phyloP scores from a whole-genome alignment of 2,888 invertebrate species.

The Hypsopygia costalis region DNA sequence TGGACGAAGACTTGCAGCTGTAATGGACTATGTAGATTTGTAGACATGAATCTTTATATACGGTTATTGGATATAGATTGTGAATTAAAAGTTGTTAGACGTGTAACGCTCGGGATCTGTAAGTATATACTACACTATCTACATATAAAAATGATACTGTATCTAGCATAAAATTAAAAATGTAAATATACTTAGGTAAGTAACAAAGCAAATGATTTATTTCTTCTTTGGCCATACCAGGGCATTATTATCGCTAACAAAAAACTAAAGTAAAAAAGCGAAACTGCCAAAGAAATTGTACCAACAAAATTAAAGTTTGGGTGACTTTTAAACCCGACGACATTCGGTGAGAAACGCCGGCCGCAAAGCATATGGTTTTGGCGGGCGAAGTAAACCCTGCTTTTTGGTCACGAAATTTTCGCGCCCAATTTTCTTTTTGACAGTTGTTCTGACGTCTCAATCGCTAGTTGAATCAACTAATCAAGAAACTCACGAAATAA shows the following conservation, averaged over 20 bases:
- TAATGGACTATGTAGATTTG: background rate
- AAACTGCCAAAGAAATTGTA: conserved; percentile 17
- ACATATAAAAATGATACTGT: too few species aligned
- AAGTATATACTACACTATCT: too few species aligned
- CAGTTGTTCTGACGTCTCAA: conserved; percentile 65
- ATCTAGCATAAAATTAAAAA: too few species aligned
- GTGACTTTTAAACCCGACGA: conserved; percentile 42
- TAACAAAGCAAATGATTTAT: too few species aligned
- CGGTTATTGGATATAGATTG: too few species aligned
- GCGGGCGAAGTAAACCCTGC: conserved; percentile 30
- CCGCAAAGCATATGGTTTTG: conserved; percentile 60
- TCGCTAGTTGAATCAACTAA: conserved; percentile 33
- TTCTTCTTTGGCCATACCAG: background rate
- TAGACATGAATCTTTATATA: too few species aligned
- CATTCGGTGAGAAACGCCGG: conserved; percentile 55
- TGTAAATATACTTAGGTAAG: too few species aligned
- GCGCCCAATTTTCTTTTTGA: conserved; percentile 70
- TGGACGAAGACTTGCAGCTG: background rate
- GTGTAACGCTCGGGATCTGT: too few species aligned
- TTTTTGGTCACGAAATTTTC: conserved; percentile 67
- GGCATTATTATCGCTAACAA: background rate
- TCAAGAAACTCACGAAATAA: conserved; percentile 33
- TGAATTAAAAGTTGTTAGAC: too few species aligned
- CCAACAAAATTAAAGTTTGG: conserved; percentile 32
- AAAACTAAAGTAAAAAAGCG: conserved; percentile 9